These are phyloP conservation scores for Potorous gilbertii DNA, from an alignment of 2,797 vertebrate species.

Conservation along the genomic window DNA sequence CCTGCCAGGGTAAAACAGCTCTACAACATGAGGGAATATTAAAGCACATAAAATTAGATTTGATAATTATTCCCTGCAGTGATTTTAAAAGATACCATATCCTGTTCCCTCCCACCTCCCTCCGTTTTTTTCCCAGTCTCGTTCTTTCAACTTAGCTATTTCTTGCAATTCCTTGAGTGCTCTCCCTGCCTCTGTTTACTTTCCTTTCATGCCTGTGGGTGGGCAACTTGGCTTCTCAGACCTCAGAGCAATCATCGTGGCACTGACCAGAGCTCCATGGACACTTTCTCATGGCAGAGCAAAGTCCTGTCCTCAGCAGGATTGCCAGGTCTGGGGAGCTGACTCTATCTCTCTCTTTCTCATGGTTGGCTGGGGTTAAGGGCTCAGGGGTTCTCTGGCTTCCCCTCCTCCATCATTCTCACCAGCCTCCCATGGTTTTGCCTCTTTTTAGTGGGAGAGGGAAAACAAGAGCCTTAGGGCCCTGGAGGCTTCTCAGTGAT, in stretches of 20 bases:
- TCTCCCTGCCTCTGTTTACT: not conserved
- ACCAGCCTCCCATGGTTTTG: conserved; percentile 45
- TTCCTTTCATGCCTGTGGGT: conserved; percentile 43
- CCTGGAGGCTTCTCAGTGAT: conserved; percentile 70
- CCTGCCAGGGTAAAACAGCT: not conserved
- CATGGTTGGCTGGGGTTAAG: not conserved
- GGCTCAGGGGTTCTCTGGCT: not conserved
- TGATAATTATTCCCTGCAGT: not conserved
- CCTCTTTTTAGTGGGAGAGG: conserved; percentile 1
- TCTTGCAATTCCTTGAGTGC: not conserved
- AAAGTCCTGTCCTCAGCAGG: not conserved
- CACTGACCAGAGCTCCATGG: not conserved
- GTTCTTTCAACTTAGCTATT: not conserved
- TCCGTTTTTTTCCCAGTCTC: not conserved
- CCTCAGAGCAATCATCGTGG: not conserved
- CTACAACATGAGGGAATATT: not conserved
- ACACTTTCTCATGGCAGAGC: conserved; percentile 32
- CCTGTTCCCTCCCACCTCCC: conserved; percentile 10
- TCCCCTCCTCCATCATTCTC: conserved; percentile 22
- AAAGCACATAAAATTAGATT: not conserved
- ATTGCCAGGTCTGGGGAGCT: not conserved
- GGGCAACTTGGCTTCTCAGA: not conserved
- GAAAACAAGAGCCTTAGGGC: conserved; percentile 76
- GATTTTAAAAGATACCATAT: conserved; percentile 40
- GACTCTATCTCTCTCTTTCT: not conserved